phyloP scores from a whole-genome alignment of 2,888 invertebrate species.

The Bimastos eiseni region DNA sequence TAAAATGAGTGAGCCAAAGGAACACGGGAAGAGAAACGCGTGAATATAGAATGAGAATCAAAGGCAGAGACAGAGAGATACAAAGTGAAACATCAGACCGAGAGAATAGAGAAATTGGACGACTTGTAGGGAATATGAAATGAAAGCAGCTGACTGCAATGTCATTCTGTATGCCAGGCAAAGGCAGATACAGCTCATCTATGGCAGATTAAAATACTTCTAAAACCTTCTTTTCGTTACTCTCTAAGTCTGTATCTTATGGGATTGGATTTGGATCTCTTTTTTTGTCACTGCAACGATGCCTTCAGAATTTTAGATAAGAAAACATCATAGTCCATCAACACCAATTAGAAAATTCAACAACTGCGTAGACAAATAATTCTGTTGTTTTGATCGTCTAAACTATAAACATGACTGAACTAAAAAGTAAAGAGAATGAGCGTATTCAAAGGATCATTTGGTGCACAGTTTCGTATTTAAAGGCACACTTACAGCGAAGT shows the following conservation, averaged over 20 bases:
- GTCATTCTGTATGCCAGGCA: not conserved
- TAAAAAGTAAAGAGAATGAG: not conserved
- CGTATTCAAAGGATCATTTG: not conserved
- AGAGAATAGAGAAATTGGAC: not conserved
- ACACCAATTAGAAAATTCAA: not conserved
- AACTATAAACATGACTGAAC: not conserved
- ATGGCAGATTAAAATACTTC: too few species aligned
- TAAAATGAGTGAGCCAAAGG: not conserved
- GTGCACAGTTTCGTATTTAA: not conserved
- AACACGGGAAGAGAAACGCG: not conserved
- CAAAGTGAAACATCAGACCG: not conserved
- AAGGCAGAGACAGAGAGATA: conserved; percentile 20
- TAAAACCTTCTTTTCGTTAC: too few species aligned
- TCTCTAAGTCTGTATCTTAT: too few species aligned
- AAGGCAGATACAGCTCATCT: too few species aligned
- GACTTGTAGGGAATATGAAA: not conserved
- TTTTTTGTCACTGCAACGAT: not conserved
- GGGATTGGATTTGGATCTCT: not conserved
- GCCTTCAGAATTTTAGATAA: not conserved
- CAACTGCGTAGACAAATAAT: not conserved
- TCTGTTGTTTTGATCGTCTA: not conserved
- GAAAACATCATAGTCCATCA: not conserved
- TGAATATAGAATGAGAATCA: not conserved
- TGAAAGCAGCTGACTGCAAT: not conserved
- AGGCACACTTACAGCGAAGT: not conserved